These are phyloP conservation scores for Lagenorhynchus albirostris DNA, from an alignment of 2,113 vertebrate genomes.

Conservation along the genomic window DNA sequence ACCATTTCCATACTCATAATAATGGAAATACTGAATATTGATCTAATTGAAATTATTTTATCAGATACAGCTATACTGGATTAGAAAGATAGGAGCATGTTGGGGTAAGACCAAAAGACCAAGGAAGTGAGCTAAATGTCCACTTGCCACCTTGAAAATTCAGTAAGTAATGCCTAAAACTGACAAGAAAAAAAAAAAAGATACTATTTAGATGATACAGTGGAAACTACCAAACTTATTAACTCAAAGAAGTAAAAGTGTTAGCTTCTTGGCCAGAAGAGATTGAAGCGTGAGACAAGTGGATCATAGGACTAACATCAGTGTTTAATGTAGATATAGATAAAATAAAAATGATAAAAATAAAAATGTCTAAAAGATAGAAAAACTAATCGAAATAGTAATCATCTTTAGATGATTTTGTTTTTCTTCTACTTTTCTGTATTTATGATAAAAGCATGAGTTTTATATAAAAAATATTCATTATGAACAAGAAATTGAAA, in stretches of 20 bases:
- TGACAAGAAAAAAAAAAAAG: not conserved
- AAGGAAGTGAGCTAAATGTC: not conserved
- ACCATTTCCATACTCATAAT: not conserved
- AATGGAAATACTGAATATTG: not conserved
- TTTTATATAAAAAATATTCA: not conserved
- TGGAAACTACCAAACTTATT: not conserved
- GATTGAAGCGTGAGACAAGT: not conserved
- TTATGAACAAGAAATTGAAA: not conserved
- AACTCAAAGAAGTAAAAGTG: not conserved
- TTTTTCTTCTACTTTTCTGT: not conserved
- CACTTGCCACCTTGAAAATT: not conserved
- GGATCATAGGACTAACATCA: not conserved
- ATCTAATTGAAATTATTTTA: not conserved
- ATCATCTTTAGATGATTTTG: not conserved
- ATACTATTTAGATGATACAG: not conserved
- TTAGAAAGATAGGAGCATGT: not conserved
- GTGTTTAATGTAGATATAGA: not conserved
- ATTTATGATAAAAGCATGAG: not conserved
- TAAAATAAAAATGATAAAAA: too few relatives aligned
- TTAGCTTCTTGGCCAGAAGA: not conserved
- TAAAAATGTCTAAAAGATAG: not conserved
- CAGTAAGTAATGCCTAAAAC: not conserved
- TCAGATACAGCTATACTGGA: not conserved
- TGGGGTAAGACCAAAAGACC: not conserved
- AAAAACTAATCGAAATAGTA: constrained; percentile 24